phyloP scores from a whole-genome alignment of 2,113 vertebrate genomes.

The Romanogobio albipinnatus region DNA sequence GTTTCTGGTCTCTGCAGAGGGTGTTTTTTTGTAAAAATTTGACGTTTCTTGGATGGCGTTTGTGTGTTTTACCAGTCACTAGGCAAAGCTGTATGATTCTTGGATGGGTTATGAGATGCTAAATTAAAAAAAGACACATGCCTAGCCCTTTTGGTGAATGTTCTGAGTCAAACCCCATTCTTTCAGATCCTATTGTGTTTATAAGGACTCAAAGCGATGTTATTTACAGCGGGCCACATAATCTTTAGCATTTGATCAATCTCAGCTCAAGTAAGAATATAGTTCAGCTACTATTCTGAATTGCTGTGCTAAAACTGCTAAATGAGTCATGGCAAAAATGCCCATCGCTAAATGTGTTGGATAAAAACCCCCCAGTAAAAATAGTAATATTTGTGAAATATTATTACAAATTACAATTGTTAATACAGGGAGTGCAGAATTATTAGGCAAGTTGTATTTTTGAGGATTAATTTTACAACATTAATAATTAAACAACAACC shows the following conservation, averaged over 20 bases:
- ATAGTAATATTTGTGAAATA: neutral
- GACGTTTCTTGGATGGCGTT: conserved; percentile 57
- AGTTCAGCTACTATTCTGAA: neutral
- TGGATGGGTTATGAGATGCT: conserved; percentile 36
- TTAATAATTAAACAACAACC: too few relatives aligned
- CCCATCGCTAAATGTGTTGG: neutral
- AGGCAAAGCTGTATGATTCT: conserved; percentile 63
- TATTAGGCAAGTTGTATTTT: too few relatives aligned
- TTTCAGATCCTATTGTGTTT: conserved; percentile 32
- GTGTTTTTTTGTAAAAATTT: conserved; percentile 1
- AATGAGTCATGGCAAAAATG: conserved; percentile 4
- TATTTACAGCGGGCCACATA: neutral
- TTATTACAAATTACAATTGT: neutral
- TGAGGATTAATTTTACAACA: too few relatives aligned
- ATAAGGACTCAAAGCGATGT: neutral
- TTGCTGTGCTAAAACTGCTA: neutral
- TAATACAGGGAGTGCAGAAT: too few relatives aligned
- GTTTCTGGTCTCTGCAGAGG: conserved; percentile 54
- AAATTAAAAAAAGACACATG: conserved; percentile 23
- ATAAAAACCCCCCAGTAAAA: neutral
- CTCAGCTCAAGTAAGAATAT: neutral
- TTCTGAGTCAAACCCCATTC: conserved; percentile 11
- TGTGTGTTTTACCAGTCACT: conserved; percentile 58
- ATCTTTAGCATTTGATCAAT: neutral
- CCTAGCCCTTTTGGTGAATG: conserved; percentile 8